Base-by-base conservation (phyloP, 2,797 vertebrate genomes). In the Coregonus suidteri region DNA sequence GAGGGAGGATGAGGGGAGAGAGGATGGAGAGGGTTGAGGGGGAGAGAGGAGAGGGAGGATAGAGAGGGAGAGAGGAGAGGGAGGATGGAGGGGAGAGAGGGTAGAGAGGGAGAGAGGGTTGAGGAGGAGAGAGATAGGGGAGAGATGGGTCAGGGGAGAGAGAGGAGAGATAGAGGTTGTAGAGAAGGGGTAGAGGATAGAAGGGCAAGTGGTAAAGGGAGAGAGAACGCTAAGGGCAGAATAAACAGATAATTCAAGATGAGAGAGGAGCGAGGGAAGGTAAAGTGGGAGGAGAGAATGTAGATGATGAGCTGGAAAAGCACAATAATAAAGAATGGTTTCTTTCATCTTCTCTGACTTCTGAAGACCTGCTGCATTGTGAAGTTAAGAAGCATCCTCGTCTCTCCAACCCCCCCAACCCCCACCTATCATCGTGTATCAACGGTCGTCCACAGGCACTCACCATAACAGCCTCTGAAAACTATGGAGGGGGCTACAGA, bases 291-390 rank as follows among this genome's bases (percentile, higher is more conserved):
- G 79, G 86, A 53, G 84, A 79, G 79, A 87, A 85, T 71, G 35
- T 80, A 78, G 79, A 86, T 76, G 84, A 88, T 75, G 82, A 88
- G 83, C 74, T 75, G 78, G 85, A 76, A 64, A 53, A 31, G 73
- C 52, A 51, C 35, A 3, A 20, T 35, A n/a, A 1, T 30, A 47
- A 51, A 30, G 9, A 75, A 75, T 69, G 14, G 35, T 69, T 75
- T 82, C 86, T 90, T 90, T 91, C 85, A 92, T 93, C 88, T 88
- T 83, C 81, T 86, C 79, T 81, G 82, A 82, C 87, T 83, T 87
- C 82, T 82, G 80, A 78, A 82, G 79, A 76, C 82, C 83, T 81
- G 74, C 20, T 76, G 69, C 79, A 83, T 86, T 73, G 67, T 80
- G 80, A 86, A 88, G 53, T 72, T 30, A 80, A 84, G 81, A 73